Evolutionary conservation across 2,113 vertebrate genomes (phyloP).

Genomic region (Cynocephalus volans): DNA sequence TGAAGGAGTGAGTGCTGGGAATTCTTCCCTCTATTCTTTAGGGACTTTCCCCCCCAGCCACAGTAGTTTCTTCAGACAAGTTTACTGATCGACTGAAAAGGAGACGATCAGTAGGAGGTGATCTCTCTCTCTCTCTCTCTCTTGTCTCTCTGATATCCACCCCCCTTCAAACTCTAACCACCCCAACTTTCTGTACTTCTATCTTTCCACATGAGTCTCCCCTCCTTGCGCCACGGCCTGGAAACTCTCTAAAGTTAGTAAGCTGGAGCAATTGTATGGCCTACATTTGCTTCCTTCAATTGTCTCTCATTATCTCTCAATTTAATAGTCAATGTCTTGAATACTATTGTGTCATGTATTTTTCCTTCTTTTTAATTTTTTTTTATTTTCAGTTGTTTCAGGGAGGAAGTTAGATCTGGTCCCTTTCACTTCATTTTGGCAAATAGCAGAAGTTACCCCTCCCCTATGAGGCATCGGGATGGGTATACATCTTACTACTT

Average conservation of each 20-base stretch:
- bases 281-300: not conserved
- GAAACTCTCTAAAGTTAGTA: not conserved
- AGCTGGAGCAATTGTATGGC: not conserved
- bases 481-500: too few relatives aligned
- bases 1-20: rapidly evolving
- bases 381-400: not conserved
- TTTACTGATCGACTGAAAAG: not conserved
- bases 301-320: not conserved
- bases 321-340: not conserved
- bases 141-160: not conserved
- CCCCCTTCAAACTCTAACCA: not conserved
- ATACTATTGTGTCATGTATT: not conserved
- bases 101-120: not conserved
- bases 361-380: not conserved
- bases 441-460: not conserved
- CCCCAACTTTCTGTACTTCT: not conserved
- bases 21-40: too few relatives aligned
- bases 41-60: too few relatives aligned
- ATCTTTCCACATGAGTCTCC: not conserved
- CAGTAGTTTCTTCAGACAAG: not conserved
- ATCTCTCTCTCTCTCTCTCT: not conserved
- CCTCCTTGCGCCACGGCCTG: not conserved
- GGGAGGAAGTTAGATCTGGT: not conserved
- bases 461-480: not conserved
- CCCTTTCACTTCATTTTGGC: not conserved